Base-by-base conservation (phyloP, 2,797 vertebrate genomes). In the Huso huso region DNA sequence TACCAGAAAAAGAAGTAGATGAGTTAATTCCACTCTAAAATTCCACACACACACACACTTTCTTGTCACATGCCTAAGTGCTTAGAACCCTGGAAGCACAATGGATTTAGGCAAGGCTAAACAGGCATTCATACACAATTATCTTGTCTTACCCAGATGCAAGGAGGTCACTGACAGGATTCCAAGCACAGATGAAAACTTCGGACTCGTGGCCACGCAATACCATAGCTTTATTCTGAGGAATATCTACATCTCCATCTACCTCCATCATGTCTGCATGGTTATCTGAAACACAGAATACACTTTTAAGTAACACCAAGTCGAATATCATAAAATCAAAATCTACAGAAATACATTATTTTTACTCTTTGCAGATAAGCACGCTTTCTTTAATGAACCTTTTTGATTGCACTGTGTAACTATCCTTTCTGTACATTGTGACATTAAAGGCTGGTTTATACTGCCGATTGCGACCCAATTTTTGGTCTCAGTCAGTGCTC, bases 181-280 rank as follows among this genome's bases (percentile, higher is more conserved):
- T 99, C 96, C 96, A 99, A 83, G 96, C 96, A 85, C 96, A 99
- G 84, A 99, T 99, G 82, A 99, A 99, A 66, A 99, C 96, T 80
- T 98, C 96, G 0, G 95, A 98, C 74, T 99, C 96, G 9, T 99
- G 96, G 70, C 96, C 96, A 74, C 96, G 88, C 72, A 99, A 85
- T 72, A 99, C 96, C 85, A 98, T 97, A 68, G 96, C 96, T 85
- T 98, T 98, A 84, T 95, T 98, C 74, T 95, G 90, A 75, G 96
- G 96, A 75, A 99, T 99, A 83, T 99, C 96, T 65, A 99, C 95
- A 61, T 98, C 96, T 64, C 93, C 93, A 12, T 99, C 96, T 69
- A 99, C 95, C 79, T 99, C 96, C 96, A 99, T 99, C 93, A 97
- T 92, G 79, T 99, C 96, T 11, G 93, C 89, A 57, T 98, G 95